Conservation (phyloP, 2,797 vertebrate species). For the Neosalanx taihuensis region DNA sequence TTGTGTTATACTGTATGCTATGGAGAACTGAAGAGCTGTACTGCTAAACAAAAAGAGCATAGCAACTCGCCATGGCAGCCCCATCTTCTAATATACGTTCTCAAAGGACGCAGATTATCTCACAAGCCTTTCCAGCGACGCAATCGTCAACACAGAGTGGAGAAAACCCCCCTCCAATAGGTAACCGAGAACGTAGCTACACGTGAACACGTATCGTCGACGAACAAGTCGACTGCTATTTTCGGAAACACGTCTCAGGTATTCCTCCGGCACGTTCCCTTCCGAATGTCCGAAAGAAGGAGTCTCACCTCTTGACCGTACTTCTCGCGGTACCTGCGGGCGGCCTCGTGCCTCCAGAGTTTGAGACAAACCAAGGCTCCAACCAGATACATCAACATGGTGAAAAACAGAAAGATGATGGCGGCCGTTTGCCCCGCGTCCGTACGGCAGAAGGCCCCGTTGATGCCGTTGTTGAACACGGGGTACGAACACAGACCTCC, state of each 20-base stretch:
- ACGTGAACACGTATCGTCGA: no score
- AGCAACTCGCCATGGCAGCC: slow-evolving; percentile 25
- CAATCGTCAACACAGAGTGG: neutral
- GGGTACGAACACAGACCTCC: slow-evolving; percentile 91
- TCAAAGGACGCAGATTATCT: neutral
- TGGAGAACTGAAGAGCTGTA: no score
- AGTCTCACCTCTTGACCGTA: slow-evolving; percentile 78
- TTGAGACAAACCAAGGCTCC: slow-evolving; percentile 87
- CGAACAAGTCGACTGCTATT: neutral
- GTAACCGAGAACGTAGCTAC: neutral
- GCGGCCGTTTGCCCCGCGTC: slow-evolving; percentile 93
- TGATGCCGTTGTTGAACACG: slow-evolving; percentile 86
- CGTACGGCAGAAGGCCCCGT: slow-evolving; percentile 83
- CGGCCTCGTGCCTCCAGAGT: slow-evolving; percentile 89
- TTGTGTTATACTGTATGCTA: no score
- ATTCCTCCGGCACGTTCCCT: neutral
- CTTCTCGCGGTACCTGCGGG: slow-evolving; percentile 76
- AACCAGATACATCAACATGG: slow-evolving; percentile 84
- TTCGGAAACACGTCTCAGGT: neutral
- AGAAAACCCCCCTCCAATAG: neutral
- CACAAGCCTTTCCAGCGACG: neutral
- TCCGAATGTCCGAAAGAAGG: neutral
- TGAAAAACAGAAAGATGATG: slow-evolving; percentile 92
- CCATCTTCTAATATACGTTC: slow-evolving; percentile 2
- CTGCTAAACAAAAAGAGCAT: slow-evolving; percentile 2